Base-by-base conservation (phyloP, 2,113 vertebrate genomes). In the Stictonetta naevosa region DNA sequence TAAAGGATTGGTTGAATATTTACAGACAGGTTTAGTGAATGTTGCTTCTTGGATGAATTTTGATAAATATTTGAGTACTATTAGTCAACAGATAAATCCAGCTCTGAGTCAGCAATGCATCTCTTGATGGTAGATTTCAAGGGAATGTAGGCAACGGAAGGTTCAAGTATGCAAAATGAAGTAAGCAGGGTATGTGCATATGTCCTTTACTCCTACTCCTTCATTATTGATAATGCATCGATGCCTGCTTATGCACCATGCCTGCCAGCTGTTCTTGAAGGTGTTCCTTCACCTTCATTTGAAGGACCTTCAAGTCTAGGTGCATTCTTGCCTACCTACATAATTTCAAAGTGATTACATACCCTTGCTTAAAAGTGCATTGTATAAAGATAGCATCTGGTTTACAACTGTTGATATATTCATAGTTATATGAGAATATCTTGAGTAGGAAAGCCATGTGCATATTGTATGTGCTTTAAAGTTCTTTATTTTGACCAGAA, bases 161-260 rank as follows among this genome's bases (percentile, higher is more conserved):
- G 55, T 44, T 21, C 40, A 87, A 62, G 78, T 0, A 48, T 11
- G n/a, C 26, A 87, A 86, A 48, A 10, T 0, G 0, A 53, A 84
- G 52, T 10, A 58, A 66, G 9, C 40, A 83, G 21, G 5, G 20
- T 42, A 10, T 5, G 7, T 26, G 25, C 25, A 1, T 22, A 11
- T 10, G 5, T 34, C 34, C 46, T 67, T 58, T n/a, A 22, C 2
- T 72, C 16, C 21, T 6, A 2, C 4, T 55, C 33, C 26, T 2
- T 1, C 10, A 16, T 3, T 34, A 28, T 1, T 9, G 13, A 50
- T 15, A 58, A 33, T 2, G 23, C 18, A n/a, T 13, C 12, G 6
- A 3, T 3, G 20, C 6, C 19, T 55, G 10, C 14, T 42, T 6
- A 3, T 8, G 38, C 5, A 20, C 4, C 26, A 31, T 44, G 44